Conservation (phyloP, 1,140 invertebrate genomes). For the Saccostrea cuccullata region DNA sequence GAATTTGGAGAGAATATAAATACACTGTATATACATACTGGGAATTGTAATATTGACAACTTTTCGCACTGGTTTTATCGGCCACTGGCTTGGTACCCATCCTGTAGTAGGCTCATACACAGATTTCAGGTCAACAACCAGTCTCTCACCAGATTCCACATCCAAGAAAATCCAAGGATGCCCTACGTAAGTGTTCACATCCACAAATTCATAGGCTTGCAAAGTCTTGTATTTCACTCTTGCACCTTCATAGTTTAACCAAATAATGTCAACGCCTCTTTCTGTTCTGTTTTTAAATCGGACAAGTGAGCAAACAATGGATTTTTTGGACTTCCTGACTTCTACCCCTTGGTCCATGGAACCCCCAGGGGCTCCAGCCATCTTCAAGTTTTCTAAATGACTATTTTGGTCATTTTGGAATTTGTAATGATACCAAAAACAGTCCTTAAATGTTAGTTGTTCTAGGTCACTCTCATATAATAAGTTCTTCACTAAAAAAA, state of each 20-base stretch:
- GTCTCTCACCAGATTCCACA: conserved; percentile 82
- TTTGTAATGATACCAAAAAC: neutral
- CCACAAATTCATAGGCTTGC: conserved; percentile 79
- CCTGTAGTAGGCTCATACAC: conserved; percentile 61
- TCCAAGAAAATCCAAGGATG: conserved; percentile 88
- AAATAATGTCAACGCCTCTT: conserved; percentile 84
- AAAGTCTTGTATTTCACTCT: conserved; percentile 82
- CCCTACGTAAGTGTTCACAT: conserved; percentile 85
- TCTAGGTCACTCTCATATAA: too few species aligned
- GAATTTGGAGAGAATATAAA: neutral
- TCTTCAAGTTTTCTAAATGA: neutral
- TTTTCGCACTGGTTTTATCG: conserved; percentile 53
- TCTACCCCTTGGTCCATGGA: neutral
- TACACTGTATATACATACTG: conserved; percentile 50
- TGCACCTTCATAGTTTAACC: conserved; percentile 86
- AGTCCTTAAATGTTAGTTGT: too few species aligned
- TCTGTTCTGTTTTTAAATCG: conserved; percentile 85
- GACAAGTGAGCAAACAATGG: conserved; percentile 80
- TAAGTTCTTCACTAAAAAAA: too few species aligned
- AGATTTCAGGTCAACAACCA: conserved; percentile 68
- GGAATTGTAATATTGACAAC: conserved; percentile 66
- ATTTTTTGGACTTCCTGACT: conserved; percentile 49
- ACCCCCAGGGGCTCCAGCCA: neutral
- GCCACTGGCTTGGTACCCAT: conserved; percentile 57
- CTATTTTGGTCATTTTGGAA: neutral